These are phyloP conservation scores for Zalophus californianus DNA, from an alignment of 2,797 vertebrate genomes.

Conservation along the genomic window DNA sequence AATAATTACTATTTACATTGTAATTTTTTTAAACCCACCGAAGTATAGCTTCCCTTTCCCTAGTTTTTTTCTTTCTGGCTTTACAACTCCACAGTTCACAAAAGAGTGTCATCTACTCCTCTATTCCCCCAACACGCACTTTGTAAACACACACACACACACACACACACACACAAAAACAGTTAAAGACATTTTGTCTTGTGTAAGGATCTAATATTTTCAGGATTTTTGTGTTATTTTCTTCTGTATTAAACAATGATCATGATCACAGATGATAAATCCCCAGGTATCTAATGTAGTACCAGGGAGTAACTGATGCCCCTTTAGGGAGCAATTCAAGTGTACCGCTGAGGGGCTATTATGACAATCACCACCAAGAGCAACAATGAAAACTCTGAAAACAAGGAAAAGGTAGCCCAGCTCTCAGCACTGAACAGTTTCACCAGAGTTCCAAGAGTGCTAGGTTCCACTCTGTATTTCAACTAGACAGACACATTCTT, in stretches of 20 bases:
- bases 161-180: neutral
- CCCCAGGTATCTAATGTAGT: neutral
- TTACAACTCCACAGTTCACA: neutral
- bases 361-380: neutral
- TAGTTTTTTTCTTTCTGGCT: constrained; percentile 20
- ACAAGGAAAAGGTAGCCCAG: neutral
- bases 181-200: neutral
- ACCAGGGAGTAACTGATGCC: neutral
- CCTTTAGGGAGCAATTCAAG: neutral
- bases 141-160: neutral
- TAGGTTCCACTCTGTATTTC: neutral
- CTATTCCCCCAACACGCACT: neutral
- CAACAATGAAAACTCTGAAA: neutral
- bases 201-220: constrained; percentile 10
- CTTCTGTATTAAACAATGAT: constrained; percentile 19
- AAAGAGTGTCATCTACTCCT: neutral
- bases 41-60: neutral
- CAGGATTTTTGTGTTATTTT: neutral
- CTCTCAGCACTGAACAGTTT: neutral
- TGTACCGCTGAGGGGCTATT: neutral
- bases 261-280: neutral
- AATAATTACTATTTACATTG: neutral
- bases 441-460: neutral
- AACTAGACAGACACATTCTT: neutral
- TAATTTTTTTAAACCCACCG: neutral